phyloP scores from a whole-genome alignment of 2,797 vertebrate species.

The Denticeps clupeoides region DNA sequence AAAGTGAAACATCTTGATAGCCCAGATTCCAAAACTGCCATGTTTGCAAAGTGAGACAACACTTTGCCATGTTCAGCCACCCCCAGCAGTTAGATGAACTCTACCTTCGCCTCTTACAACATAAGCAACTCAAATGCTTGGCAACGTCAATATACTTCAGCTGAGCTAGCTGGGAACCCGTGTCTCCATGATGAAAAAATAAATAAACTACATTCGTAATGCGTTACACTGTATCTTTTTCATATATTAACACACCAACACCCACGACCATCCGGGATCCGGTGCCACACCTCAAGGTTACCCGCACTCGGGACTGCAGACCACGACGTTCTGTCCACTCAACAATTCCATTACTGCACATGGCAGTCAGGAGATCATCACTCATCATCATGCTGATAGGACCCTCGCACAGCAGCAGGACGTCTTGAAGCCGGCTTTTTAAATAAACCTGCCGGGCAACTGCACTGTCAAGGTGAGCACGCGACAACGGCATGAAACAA shows the following conservation, averaged over 20 bases:
- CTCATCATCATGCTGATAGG: conserved; percentile 13
- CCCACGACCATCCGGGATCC: background rate
- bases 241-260: background rate
- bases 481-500: background rate
- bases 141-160: no score
- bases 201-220: no score
- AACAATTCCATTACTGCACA: conserved; percentile 23
- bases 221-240: background rate
- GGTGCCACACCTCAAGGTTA: conserved; percentile 26
- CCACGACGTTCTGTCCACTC: conserved; percentile 19
- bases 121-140: no score
- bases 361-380: conserved; percentile 9
- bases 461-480: conserved; percentile 16
- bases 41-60: no score
- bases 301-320: conserved; percentile 21
- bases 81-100: no score
- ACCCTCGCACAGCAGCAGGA: conserved; percentile 13
- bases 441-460: conserved; percentile 8
- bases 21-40: no score
- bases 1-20: no score
- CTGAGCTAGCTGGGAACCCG: no score
- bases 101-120: no score
- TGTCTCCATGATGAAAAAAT: no score
- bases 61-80: no score
- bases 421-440: background rate